Evolutionary conservation across 2,797 vertebrate species (phyloP).

Genomic region (Acanthurus lineatus): DNA sequence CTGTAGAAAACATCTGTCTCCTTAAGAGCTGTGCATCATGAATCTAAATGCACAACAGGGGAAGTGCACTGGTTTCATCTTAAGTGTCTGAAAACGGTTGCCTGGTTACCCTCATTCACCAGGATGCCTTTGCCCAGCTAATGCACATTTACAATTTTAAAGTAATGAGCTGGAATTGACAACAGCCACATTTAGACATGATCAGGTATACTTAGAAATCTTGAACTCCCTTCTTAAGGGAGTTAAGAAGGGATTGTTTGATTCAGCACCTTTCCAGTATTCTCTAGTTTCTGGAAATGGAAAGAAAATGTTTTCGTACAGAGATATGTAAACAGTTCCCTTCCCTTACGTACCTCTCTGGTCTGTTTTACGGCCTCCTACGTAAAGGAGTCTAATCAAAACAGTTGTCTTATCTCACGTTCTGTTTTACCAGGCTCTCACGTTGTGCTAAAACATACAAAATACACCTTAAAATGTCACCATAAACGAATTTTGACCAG

Average conservation of each 20-base stretch:
- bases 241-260: too few species aligned
- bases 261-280: not conserved
- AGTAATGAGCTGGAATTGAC: constrained; percentile 55
- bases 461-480: constrained; percentile 35
- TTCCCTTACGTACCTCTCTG: constrained; percentile 48
- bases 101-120: constrained; percentile 72
- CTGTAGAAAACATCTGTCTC: constrained; percentile 68
- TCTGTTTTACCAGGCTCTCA: constrained; percentile 75
- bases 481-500: constrained; percentile 20
- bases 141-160: constrained; percentile 57
- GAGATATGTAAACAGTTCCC: constrained; percentile 21
- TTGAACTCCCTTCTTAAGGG: not conserved
- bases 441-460: constrained; percentile 53
- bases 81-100: constrained; percentile 71
- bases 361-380: constrained; percentile 45
- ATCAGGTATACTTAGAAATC: constrained; percentile 12
- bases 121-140: constrained; percentile 54
- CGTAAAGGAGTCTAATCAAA: constrained; percentile 34
- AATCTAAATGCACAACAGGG: constrained; percentile 57
- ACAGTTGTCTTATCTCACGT: constrained; percentile 64
- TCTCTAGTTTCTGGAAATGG: constrained; percentile 29
- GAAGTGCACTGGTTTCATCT: constrained; percentile 61
- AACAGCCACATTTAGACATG: constrained; percentile 36
- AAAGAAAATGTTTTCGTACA: constrained; percentile 56
- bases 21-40: constrained; percentile 50